Percentiles rank a stretch among this genome's conserved stretches.
phyloP scores from a whole-genome alignment of 2,113 vertebrate species.

The Plestiodon gilberti region DNA sequence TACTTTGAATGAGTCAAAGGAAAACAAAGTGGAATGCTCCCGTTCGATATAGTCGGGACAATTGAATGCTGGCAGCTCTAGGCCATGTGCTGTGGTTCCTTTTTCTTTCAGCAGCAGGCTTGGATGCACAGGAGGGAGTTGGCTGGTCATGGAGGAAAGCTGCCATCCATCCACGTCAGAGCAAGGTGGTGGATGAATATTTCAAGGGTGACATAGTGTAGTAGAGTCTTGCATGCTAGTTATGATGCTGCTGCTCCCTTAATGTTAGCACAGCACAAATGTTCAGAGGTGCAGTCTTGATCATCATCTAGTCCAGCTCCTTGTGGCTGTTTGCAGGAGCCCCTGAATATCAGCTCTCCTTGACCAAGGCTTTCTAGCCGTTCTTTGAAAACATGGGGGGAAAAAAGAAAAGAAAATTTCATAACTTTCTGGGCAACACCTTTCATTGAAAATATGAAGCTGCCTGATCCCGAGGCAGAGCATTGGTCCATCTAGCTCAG shows the following conservation, averaged over 20 bases:
- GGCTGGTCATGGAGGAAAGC: neutral
- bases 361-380: neutral
- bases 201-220: slow-evolving; percentile 7
- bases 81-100: neutral
- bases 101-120: neutral
- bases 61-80: too few relatives aligned
- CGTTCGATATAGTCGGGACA: neutral
- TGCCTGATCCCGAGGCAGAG: too few relatives aligned
- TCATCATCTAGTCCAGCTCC: neutral
- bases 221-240: neutral
- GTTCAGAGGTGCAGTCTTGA: neutral
- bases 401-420: neutral
- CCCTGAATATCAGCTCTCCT: neutral
- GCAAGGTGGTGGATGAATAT: slow-evolving; percentile 5
- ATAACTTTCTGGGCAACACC: neutral
- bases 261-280: neutral
- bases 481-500: too few relatives aligned
- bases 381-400: neutral
- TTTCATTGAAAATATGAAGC: too few relatives aligned
- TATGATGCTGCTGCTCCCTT: neutral
- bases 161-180: neutral
- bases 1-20: neutral
- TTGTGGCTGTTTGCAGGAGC: neutral
- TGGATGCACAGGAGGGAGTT: neutral
- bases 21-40: neutral